These are phyloP conservation scores for Strigops habroptila DNA, from an alignment of 2,113 vertebrate genomes.

Conservation along the genomic window DNA sequence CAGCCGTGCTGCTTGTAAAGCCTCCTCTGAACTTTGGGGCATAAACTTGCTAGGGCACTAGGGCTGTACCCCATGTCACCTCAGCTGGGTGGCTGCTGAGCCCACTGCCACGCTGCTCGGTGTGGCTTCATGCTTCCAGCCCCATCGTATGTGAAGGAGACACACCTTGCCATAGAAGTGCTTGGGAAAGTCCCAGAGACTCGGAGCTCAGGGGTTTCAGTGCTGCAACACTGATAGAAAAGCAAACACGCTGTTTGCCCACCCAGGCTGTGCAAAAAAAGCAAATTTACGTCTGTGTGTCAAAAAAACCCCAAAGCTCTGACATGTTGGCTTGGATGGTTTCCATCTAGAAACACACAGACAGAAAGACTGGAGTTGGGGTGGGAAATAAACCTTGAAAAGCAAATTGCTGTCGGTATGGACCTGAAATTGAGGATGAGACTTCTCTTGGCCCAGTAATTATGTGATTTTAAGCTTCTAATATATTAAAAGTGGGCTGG, in stretches of 20 bases:
- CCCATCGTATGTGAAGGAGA: not conserved
- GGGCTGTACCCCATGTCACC: not conserved
- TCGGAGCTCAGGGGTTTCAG: not conserved
- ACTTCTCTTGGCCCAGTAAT: not conserved
- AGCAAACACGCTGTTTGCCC: not conserved
- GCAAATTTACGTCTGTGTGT: too few species aligned
- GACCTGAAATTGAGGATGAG: not conserved
- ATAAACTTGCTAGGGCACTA: not conserved
- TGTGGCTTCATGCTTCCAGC: not conserved
- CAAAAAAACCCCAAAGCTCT: not conserved
- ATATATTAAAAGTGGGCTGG: not conserved
- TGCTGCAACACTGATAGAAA: rapidly evolving
- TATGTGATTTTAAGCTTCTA: not conserved
- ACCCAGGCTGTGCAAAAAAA: not conserved
- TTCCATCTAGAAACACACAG: not conserved
- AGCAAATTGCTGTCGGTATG: too few species aligned
- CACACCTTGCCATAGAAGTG: not conserved
- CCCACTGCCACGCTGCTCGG: not conserved
- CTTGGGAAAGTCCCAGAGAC: not conserved
- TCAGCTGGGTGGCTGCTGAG: not conserved
- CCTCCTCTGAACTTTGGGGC: not conserved
- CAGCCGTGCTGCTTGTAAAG: not conserved
- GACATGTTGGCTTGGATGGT: not conserved
- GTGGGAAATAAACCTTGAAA: not conserved
- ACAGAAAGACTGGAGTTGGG: not conserved